These are phyloP conservation scores for Drosophila leonis DNA, from an alignment of 2,888 invertebrate genomes.

Conservation along the genomic window DNA sequence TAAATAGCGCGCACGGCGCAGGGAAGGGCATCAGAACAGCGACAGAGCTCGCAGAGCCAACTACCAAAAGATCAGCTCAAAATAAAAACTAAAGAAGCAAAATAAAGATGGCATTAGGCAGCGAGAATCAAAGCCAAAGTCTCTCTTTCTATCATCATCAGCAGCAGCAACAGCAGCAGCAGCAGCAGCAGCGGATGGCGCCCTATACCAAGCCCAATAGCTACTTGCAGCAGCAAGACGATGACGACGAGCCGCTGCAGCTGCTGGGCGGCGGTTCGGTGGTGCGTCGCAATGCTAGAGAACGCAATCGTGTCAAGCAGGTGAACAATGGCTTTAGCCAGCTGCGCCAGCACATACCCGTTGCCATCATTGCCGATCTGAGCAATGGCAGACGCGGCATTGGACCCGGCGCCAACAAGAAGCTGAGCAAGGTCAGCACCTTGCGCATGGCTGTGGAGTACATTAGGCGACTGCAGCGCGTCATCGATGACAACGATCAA, in stretches of 20 bases:
- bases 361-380: conserved; percentile 90
- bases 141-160: conserved; percentile 39
- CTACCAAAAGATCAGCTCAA: conserved; percentile 21
- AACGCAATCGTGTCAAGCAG: conserved; percentile 97
- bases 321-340: conserved; percentile 97
- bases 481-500: conserved; percentile 80
- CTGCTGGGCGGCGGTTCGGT: conserved; percentile 88
- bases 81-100: conserved; percentile 11
- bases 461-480: conserved; percentile 91
- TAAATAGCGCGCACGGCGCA: conserved; percentile 77
- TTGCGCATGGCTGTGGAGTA: conserved; percentile 95
- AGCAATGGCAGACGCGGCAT: conserved; percentile 89
- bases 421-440: conserved; percentile 95
- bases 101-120: conserved; percentile 72
- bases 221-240: conserved; percentile 18
- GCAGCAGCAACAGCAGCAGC: conserved; percentile 19
- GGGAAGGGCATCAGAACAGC: conserved; percentile 85
- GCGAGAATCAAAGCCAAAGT: conserved; percentile 56
- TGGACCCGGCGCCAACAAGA: conserved; percentile 90
- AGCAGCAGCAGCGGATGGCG: conserved; percentile 36
- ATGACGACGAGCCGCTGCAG: conserved; percentile 17
- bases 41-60: conserved; percentile 79
- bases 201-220: conserved; percentile 65
- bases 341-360: conserved; percentile 94
- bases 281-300: conserved; percentile 95